Evolutionary conservation across 2,888 invertebrate species (phyloP).

Genomic region (Blera fallax): DNA sequence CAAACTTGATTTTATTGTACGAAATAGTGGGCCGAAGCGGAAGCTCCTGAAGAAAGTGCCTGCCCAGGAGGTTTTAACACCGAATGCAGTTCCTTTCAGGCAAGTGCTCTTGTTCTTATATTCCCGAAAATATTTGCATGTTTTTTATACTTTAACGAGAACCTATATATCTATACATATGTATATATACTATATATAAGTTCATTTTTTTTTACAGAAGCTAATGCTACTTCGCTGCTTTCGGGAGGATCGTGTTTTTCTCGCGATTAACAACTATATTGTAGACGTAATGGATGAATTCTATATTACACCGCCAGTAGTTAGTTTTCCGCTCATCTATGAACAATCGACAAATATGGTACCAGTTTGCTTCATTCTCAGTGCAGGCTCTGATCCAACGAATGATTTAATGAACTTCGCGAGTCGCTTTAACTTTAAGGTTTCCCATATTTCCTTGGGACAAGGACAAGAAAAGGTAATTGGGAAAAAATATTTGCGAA

Average conservation of each 20-base stretch:
- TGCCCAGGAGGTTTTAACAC: conserved; percentile 53
- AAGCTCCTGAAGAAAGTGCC: conserved; percentile 40
- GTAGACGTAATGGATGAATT: conserved; percentile 92
- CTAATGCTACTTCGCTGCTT: conserved; percentile 94
- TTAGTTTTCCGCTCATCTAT: conserved; percentile 90
- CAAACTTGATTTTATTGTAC: background rate
- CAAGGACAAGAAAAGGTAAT: conserved; percentile 94
- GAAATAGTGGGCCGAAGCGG: conserved; percentile 48
- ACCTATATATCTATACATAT: too few relatives aligned
- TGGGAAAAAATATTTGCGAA: background rate
- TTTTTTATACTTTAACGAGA: too few relatives aligned
- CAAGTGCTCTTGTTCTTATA: background rate
- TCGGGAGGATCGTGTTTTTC: conserved; percentile 93
- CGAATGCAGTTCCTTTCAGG: conserved; percentile 41
- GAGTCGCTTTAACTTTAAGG: conserved; percentile 87
- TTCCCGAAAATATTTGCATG: background rate
- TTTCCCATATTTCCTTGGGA: conserved; percentile 94
- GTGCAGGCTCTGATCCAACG: conserved; percentile 97
- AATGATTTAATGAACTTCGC: conserved; percentile 92
- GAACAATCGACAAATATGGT: conserved; percentile 92
- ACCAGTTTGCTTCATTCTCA: conserved; percentile 95
- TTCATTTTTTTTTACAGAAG: conserved; percentile 81
- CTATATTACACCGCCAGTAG: conserved; percentile 93
- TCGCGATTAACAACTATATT: conserved; percentile 92
- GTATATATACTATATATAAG: too few relatives aligned